Evolutionary conservation across 2,888 invertebrate species (phyloP).

Genomic region (Heliconius aoede): DNA sequence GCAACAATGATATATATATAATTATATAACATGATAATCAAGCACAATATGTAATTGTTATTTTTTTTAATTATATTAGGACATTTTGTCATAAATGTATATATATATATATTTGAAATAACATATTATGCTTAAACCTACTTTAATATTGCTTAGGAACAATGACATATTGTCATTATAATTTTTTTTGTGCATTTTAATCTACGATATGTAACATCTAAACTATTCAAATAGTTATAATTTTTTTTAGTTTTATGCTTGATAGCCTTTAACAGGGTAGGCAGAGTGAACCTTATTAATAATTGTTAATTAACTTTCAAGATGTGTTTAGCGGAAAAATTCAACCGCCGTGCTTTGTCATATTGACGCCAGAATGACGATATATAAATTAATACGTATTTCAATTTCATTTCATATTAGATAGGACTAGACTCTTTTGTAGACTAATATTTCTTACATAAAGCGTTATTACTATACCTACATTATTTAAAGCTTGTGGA

Average conservation of each 20-base stretch:
- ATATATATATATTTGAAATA: neutral
- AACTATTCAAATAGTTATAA: neutral
- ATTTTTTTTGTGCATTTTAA: neutral
- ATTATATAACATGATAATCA: neutral
- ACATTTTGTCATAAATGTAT: neutral
- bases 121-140: constrained; percentile 2
- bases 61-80: neutral
- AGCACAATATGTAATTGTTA: neutral
- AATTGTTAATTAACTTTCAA: neutral
- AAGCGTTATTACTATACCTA: constrained; percentile 1
- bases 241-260: neutral
- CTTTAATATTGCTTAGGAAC: constrained; percentile 14
- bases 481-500: constrained; percentile 21
- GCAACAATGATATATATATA: constrained; percentile 17
- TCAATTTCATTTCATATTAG: neutral
- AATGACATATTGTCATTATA: neutral
- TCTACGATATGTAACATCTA: constrained; percentile 26
- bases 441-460: neutral
- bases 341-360: neutral
- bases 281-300: neutral
- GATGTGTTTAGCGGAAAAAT: no score
- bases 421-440: neutral
- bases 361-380: no score
- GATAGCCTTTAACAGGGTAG: neutral
- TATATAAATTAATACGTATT: no score